Base-by-base conservation (phyloP, 2,888 invertebrate species). In the Perizoma flavofasciatum region DNA sequence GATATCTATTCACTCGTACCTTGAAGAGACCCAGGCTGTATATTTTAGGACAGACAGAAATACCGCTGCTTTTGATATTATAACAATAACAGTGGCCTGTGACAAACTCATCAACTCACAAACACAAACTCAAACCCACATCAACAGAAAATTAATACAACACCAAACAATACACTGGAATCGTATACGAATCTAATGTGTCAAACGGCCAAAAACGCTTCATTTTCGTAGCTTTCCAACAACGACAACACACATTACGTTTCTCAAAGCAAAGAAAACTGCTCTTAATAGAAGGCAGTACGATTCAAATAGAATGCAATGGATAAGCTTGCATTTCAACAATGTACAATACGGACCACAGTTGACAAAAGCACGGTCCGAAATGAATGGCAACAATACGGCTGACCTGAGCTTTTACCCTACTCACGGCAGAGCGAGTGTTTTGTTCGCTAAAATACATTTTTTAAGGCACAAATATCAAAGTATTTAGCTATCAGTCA, bases 61-160 rank as follows among this genome's bases (percentile, higher is more conserved):
- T 2, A 22, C 22, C 22, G 3, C 22, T 22, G 22, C 22, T 22
- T 22, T 22, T 22, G 22, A 22, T 22, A 1, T 35, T 53, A 47
- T 53, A 43, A 44, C 48, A 58, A 59, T 49, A 53, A 45, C 35
- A 33, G 41, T 45, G 32, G 45, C 37, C 60, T 62, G 63, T 65
- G 60, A 63, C 50, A 33, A 49, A 68, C 63, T 66, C 63, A 59
- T 33, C 61, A 60, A 55, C 61, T 59, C 55, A 55, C 45, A 49
- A 52, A 57, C 55, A 69, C 70, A 69, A 68, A 72, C 71, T 72
- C 69, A 67, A 69, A 81, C 79, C 79, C 79, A 74, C 74, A 76
- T 79, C 78, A 79, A 79, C 79, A 75, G 70, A 78, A 78, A 79
- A 79, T 77, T 78, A 79, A 81, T 81, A 81, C 73, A 79, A 74